Percentiles rank a stretch among this genome's conserved stretches.
phyloP scores from a whole-genome alignment of 2,797 vertebrate genomes.

The Prionace glauca region DNA sequence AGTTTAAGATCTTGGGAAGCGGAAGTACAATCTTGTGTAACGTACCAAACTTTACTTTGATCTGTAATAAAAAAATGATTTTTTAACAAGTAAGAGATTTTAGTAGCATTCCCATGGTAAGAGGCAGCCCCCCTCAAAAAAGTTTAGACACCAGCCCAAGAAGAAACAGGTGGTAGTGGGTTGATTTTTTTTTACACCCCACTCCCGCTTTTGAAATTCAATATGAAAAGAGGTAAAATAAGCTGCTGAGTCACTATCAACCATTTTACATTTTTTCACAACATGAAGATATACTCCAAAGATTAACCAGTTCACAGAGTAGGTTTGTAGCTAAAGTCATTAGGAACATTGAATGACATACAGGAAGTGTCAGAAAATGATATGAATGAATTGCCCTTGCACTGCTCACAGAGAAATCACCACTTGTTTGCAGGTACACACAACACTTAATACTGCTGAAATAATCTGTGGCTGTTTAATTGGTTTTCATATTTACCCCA shows the following conservation, averaged over 20 bases:
- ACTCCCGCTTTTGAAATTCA: background rate
- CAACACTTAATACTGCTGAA: background rate
- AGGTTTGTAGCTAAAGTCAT: background rate
- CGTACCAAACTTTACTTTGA: too few species aligned
- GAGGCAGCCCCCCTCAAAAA: too few species aligned
- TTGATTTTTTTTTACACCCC: background rate
- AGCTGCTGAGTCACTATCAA: background rate
- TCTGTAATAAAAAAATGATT: too few species aligned
- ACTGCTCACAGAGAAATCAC: background rate
- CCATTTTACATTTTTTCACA: background rate
- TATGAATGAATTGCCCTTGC: background rate
- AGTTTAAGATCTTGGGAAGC: too few species aligned
- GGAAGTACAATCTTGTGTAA: too few species aligned
- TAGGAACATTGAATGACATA: background rate
- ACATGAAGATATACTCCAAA: background rate
- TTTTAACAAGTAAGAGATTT: too few species aligned
- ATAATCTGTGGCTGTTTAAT: background rate
- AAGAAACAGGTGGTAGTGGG: background rate
- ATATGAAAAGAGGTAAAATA: background rate
- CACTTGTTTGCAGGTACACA: background rate
- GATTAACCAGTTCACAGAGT: too few species aligned
- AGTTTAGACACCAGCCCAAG: too few species aligned
- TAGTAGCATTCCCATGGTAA: too few species aligned
- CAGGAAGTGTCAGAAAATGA: background rate
- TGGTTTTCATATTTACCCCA: background rate